Conservation (phyloP, 1,140 invertebrate genomes). For the Armadillidium nasatum region DNA sequence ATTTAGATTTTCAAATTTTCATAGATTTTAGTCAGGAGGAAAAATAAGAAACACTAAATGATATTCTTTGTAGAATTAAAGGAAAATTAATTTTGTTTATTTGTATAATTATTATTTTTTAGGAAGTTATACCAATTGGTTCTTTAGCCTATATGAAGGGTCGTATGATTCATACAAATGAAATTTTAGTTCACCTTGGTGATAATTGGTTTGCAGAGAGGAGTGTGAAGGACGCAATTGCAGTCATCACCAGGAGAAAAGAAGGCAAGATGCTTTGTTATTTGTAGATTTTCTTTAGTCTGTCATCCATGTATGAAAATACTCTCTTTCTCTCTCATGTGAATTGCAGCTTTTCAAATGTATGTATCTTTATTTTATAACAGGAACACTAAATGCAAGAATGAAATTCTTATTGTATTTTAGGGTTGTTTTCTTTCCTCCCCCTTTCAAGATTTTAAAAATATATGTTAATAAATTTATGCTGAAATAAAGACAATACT, state of each 20-base stretch:
- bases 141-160: conserved; percentile 61
- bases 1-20: not conserved
- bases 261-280: conserved; percentile 27
- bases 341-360: not conserved
- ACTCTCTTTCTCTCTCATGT: not conserved
- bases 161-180: conserved; percentile 65
- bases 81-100: not conserved
- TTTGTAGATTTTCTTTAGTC: not conserved
- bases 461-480: no score
- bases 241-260: conserved; percentile 49
- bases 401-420: no score
- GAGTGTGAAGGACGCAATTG: conserved; percentile 60
- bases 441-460: no score
- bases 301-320: not conserved
- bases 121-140: conserved; percentile 39
- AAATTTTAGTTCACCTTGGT: conserved; percentile 63
- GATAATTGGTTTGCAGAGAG: conserved; percentile 68
- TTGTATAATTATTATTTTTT: not conserved
- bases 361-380: no score
- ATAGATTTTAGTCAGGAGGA: not conserved
- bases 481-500: no score
- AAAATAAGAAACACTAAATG: not conserved
- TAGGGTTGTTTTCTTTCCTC: no score
- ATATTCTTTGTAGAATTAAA: not conserved
- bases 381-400: no score